Conservation (phyloP, 2,797 vertebrate species). For the Leptodactylus fallax region DNA sequence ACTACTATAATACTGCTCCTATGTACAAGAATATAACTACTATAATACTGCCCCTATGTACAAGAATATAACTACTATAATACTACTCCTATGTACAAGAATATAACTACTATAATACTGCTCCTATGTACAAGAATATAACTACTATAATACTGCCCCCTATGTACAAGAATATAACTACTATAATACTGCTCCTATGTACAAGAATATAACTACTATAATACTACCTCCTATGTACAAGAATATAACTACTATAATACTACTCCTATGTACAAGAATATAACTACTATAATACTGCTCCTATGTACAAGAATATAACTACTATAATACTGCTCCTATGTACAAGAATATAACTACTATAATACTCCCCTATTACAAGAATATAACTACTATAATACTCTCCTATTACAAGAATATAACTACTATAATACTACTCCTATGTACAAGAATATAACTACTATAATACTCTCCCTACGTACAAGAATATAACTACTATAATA, state of each 20-base stretch:
- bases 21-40: constrained; percentile 5
- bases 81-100: too few species aligned
- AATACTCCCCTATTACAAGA: background rate
- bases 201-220: constrained; percentile 9
- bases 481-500: background rate
- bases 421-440: background rate
- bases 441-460: background rate
- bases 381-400: too few species aligned
- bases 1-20: background rate
- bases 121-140: too few species aligned
- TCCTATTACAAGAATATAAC: background rate
- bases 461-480: background rate
- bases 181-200: background rate
- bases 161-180: background rate
- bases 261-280: background rate
- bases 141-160: too few species aligned
- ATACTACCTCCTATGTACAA: background rate
- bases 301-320: constrained; percentile 5
- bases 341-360: constrained; percentile 16
- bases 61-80: too few species aligned
- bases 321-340: constrained; percentile 8
- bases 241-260: constrained; percentile 19
- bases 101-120: too few species aligned
- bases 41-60: constrained; percentile 6
- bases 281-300: constrained; percentile 9